phyloP scores from a whole-genome alignment of 2,797 vertebrate species.

The Sciurus vulgaris region DNA sequence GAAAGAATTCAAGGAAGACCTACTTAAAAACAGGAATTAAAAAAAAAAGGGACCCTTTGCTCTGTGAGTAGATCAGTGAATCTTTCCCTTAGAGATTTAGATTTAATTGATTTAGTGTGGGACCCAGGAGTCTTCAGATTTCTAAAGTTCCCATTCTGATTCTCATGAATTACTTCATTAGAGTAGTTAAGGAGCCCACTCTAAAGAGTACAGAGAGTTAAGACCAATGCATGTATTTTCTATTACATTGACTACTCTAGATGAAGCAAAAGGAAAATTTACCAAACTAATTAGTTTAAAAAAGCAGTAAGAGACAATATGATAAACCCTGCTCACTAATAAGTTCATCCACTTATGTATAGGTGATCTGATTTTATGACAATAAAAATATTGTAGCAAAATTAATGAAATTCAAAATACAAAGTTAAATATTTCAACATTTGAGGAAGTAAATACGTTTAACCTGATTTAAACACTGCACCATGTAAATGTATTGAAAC shows the following conservation, averaged over 20 bases:
- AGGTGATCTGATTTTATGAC: neutral
- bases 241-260: neutral
- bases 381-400: neutral
- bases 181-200: neutral
- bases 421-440: neutral
- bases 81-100: neutral
- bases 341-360: neutral
- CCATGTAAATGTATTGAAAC: neutral
- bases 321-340: neutral
- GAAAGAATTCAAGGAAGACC: neutral
- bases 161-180: neutral
- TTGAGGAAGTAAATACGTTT: neutral
- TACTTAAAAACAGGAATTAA: neutral
- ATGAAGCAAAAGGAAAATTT: neutral
- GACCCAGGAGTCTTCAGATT: neutral
- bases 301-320: neutral
- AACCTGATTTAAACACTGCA: neutral
- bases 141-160: neutral
- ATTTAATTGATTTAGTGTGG: neutral
- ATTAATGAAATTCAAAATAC: neutral
- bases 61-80: neutral
- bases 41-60: neutral
- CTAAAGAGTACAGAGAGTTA: neutral
- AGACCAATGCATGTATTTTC: neutral
- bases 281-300: neutral